Evolutionary conservation across 23 tunicate genomes (phyloP).

Genomic region (Styela clava): DNA sequence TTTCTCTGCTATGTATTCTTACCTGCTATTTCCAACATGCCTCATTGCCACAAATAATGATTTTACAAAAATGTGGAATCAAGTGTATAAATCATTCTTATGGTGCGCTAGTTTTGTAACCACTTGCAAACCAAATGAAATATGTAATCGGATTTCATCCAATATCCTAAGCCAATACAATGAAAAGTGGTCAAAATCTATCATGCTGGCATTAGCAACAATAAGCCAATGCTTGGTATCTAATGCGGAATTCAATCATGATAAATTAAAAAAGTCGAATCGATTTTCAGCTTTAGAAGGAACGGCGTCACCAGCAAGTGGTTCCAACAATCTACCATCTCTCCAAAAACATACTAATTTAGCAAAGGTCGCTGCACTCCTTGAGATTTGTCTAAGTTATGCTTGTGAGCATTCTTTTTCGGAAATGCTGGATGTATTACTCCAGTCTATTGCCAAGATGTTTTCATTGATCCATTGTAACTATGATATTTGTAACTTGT

Average conservation of each 20-base stretch:
- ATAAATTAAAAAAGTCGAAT: not conserved
- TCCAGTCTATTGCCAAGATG: not conserved
- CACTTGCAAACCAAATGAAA: slow-evolving; percentile 43
- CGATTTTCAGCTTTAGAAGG: not conserved
- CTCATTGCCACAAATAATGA: not conserved
- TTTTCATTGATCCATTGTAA: slow-evolving; percentile 11
- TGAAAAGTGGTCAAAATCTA: not conserved
- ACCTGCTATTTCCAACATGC: slow-evolving; percentile 34
- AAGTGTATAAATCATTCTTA: slow-evolving; percentile 30
- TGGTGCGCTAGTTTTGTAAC: slow-evolving; percentile 6
- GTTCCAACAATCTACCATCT: not conserved
- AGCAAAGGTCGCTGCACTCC: not conserved
- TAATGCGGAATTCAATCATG: slow-evolving; percentile 18
- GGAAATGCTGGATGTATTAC: not conserved
- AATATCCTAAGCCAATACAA: not conserved
- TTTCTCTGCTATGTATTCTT: slow-evolving; percentile 40
- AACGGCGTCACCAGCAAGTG: not conserved
- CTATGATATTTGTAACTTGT: slow-evolving; percentile 8
- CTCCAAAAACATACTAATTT: slow-evolving; percentile 9
- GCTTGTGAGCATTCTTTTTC: not conserved
- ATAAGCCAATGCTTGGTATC: not conserved
- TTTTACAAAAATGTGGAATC: slow-evolving; percentile 26
- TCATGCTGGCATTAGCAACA: not conserved
- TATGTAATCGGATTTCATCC: slow-evolving; percentile 18
- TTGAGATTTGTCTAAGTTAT: not conserved